These are phyloP conservation scores for Zaprionus lachaisei DNA, from an alignment of 1,140 invertebrate species.

Conservation along the genomic window DNA sequence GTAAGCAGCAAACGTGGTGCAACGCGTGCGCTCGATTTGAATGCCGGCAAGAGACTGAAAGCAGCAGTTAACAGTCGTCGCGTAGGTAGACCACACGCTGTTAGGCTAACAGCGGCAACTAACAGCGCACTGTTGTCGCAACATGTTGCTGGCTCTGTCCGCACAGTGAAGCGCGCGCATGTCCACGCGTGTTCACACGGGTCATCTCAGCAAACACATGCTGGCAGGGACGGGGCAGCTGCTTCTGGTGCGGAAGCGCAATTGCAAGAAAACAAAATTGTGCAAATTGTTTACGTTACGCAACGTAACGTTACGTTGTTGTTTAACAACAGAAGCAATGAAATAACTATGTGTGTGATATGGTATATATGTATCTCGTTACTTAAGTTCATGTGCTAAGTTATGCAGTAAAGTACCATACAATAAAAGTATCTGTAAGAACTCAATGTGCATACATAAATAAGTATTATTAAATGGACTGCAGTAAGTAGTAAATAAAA, in stretches of 20 bases:
- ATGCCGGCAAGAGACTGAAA: slow-evolving; percentile 58
- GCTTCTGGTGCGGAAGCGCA: neutral
- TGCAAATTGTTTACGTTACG: neutral
- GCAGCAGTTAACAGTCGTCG: slow-evolving; percentile 24
- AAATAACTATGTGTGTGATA: neutral
- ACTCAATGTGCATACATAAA: too few relatives aligned
- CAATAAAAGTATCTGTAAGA: too few relatives aligned
- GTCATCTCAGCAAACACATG: neutral
- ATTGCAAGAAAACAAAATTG: slow-evolving; percentile 1
- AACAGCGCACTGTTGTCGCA: slow-evolving; percentile 47
- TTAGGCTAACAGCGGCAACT: slow-evolving; percentile 20
- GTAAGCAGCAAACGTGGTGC: slow-evolving; percentile 28
- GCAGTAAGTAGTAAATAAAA: too few relatives aligned
- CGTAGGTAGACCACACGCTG: slow-evolving; percentile 29
- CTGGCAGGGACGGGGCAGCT: neutral
- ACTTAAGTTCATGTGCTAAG: neutral
- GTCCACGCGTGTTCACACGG: neutral
- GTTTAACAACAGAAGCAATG: neutral
- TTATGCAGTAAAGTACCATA: too few relatives aligned
- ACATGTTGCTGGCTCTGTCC: slow-evolving; percentile 41
- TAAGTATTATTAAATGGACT: too few relatives aligned
- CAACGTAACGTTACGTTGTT: neutral
- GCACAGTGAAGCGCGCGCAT: slow-evolving; percentile 31
- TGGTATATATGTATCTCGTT: neutral
- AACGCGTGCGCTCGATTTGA: slow-evolving; percentile 47